phyloP scores from a whole-genome alignment of 1,140 invertebrate species.

The Tetragnatha versicolor region DNA sequence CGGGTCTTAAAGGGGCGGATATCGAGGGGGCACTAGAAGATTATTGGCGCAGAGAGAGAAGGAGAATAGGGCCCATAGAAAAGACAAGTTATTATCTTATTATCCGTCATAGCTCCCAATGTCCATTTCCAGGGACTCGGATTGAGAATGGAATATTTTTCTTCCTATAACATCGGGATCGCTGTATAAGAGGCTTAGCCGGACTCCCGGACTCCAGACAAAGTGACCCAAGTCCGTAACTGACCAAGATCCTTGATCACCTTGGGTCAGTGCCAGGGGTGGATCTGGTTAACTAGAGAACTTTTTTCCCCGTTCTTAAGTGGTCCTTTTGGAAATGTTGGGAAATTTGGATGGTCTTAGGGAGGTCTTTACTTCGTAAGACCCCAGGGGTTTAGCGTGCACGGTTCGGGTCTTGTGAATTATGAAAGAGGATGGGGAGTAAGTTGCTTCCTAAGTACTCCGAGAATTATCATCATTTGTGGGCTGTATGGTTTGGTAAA shows the following conservation, averaged over 20 bases:
- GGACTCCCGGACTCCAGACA: not conserved
- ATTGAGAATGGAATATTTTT: slow-evolving; percentile 50
- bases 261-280: not conserved
- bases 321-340: too few species aligned
- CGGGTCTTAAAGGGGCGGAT: slow-evolving; percentile 24
- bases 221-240: slow-evolving; percentile 40
- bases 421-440: too few species aligned
- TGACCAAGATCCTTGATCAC: too few species aligned
- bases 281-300: too few species aligned
- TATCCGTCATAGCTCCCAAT: slow-evolving; percentile 51
- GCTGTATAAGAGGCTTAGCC: slow-evolving; percentile 37
- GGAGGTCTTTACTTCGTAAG: too few species aligned
- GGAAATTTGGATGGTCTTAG: too few species aligned
- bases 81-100: slow-evolving; percentile 55
- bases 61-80: slow-evolving; percentile 43
- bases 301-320: too few species aligned
- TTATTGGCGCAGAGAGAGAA: slow-evolving; percentile 42
- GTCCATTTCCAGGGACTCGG: slow-evolving; percentile 39
- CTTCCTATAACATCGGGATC: slow-evolving; percentile 29
- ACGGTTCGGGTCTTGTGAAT: too few species aligned
- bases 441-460: too few species aligned
- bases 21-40: slow-evolving; percentile 52
- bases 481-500: too few species aligned
- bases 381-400: too few species aligned
- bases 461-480: too few species aligned